Conservation (phyloP, 2,888 invertebrate genomes). For the Ormyrus thymus region DNA sequence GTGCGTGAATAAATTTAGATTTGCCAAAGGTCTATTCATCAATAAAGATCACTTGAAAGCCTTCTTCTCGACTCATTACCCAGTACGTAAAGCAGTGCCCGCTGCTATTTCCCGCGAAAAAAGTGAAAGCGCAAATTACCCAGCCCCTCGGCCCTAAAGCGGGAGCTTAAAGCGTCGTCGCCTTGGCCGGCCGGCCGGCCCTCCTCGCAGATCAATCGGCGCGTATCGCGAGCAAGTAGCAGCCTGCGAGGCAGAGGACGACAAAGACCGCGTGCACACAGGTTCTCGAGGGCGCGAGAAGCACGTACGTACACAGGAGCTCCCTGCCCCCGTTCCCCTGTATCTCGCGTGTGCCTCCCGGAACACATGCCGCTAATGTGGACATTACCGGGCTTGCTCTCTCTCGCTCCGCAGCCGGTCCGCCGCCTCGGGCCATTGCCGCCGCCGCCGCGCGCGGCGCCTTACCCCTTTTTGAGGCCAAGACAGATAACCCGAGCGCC, state of each 20-base stretch:
- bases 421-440: conserved; percentile 45
- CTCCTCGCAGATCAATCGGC: conserved; percentile 70
- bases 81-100: too few species aligned
- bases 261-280: too few species aligned
- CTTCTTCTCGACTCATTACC: too few species aligned
- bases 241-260: neutral
- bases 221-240: neutral
- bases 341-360: conserved; percentile 62
- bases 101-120: too few species aligned
- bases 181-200: conserved; percentile 33
- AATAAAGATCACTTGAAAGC: too few species aligned
- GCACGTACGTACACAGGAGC: conserved; percentile 17
- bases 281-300: neutral
- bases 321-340: neutral
- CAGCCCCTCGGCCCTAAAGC: too few species aligned
- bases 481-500: conserved; percentile 45
- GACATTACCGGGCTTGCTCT: conserved; percentile 60
- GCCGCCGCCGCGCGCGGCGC: neutral
- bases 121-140: too few species aligned
- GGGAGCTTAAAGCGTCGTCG: too few species aligned
- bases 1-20: too few species aligned
- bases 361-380: conserved; percentile 72
- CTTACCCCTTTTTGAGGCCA: conserved; percentile 39
- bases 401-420: conserved; percentile 45
- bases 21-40: too few species aligned